A percentile compares a stretch with the other conserved stretches of the same genome.
phyloP scores from a whole-genome alignment of 2,113 vertebrate species.

The Corythornis vintsioides region DNA sequence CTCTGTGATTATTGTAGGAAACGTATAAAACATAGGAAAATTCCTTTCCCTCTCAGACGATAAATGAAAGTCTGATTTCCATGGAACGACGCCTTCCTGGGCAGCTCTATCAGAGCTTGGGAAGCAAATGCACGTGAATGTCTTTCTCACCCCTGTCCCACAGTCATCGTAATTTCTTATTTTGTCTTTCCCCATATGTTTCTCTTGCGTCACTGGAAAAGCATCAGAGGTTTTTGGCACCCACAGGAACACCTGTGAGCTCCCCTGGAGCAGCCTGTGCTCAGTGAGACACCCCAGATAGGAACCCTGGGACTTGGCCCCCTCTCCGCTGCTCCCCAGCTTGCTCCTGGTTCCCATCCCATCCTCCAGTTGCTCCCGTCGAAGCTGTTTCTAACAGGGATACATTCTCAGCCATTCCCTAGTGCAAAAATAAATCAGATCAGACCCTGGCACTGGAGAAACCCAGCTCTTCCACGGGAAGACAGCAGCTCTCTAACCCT shows the following conservation, averaged over 20 bases:
- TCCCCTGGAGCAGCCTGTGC: neutral
- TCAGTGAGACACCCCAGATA: neutral
- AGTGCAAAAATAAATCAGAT: slow-evolving; percentile 5
- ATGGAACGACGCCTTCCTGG: slow-evolving; percentile 50
- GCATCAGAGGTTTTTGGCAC: slow-evolving; percentile 39
- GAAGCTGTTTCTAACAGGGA: neutral
- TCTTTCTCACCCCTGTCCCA: slow-evolving; percentile 33
- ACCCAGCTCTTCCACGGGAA: neutral
- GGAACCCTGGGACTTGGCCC: neutral
- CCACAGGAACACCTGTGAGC: slow-evolving; percentile 39
- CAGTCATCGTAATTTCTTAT: slow-evolving; percentile 44
- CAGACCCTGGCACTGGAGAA: neutral
- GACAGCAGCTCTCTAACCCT: neutral
- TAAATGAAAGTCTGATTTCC: slow-evolving; percentile 68
- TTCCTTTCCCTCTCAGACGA: slow-evolving; percentile 62
- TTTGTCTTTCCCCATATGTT: slow-evolving; percentile 51
- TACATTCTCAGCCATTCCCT: neutral
- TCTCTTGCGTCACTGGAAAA: slow-evolving; percentile 57
- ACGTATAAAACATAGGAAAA: slow-evolving; percentile 65
- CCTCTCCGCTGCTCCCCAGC: neutral
- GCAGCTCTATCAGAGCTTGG: neutral
- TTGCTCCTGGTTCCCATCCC: neutral
- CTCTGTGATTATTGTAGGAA: slow-evolving; percentile 57
- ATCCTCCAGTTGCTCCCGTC: neutral
- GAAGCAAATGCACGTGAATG: slow-evolving; percentile 32